phyloP scores from a whole-genome alignment of 1,140 invertebrate species.

The Ctenoplectra terminalis region DNA sequence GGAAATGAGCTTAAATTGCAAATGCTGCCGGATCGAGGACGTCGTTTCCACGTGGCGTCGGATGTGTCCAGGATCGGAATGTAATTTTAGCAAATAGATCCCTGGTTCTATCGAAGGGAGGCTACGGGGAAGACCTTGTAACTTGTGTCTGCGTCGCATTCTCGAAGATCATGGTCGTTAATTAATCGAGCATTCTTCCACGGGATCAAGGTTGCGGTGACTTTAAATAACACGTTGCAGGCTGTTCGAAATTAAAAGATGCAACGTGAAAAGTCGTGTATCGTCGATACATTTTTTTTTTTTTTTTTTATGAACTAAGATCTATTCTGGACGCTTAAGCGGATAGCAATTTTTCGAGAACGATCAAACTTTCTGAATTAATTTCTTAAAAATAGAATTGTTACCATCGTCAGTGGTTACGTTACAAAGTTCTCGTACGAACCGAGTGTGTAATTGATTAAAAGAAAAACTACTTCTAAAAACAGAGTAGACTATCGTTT shows the following conservation, averaged over 20 bases:
- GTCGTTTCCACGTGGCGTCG: constrained; percentile 38
- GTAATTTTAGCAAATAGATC: constrained; percentile 44
- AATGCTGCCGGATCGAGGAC: constrained; percentile 32
- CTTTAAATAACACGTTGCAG: neutral
- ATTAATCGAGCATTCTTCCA: constrained; percentile 8
- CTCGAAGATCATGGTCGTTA: neutral
- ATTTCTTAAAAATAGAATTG: too few species aligned
- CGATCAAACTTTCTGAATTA: too few species aligned
- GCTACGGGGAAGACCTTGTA: neutral
- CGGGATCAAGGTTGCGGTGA: neutral
- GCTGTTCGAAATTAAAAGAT: too few species aligned
- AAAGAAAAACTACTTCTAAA: neutral
- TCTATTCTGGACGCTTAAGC: too few species aligned
- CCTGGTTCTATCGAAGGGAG: too few species aligned
- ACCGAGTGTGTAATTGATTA: too few species aligned
- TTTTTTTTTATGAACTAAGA: too few species aligned
- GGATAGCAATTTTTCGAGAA: too few species aligned
- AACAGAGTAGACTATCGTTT: neutral
- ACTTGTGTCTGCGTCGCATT: neutral
- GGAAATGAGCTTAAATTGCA: constrained; percentile 38
- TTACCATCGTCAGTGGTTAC: too few species aligned
- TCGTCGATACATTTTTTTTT: too few species aligned
- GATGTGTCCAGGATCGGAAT: constrained; percentile 37
- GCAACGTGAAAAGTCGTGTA: too few species aligned
- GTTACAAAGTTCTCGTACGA: neutral